phyloP scores from a whole-genome alignment of 2,888 invertebrate species.

The Fragum sueziense region DNA sequence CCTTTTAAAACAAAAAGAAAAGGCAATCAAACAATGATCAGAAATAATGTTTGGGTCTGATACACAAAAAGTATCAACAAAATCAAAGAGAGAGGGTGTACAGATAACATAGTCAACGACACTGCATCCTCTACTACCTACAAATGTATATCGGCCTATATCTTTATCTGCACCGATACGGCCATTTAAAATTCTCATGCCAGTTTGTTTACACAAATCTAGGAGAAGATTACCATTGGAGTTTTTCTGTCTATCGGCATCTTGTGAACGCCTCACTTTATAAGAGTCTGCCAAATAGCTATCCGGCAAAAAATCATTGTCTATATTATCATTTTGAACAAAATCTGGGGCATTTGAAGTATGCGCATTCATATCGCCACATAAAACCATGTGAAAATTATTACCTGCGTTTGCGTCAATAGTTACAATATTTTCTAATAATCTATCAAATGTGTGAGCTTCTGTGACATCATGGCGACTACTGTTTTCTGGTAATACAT shows the following conservation, averaged over 20 bases:
- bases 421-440: background rate
- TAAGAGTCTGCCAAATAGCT: background rate
- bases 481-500: conserved; percentile 19
- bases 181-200: conserved; percentile 22
- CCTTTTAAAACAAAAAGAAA: background rate
- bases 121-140: conserved; percentile 15
- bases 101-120: too few relatives aligned
- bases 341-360: background rate
- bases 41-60: too few relatives aligned
- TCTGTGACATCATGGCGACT: conserved; percentile 16
- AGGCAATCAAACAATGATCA: background rate
- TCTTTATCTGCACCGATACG: conserved; percentile 11
- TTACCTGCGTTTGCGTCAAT: too few relatives aligned
- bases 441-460: conserved; percentile 9
- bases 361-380: too few relatives aligned
- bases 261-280: background rate
- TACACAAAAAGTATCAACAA: background rate
- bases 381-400: too few relatives aligned
- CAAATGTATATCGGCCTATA: background rate
- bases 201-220: conserved; percentile 31
- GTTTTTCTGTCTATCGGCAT: conserved; percentile 1
- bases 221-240: conserved; percentile 1
- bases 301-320: too few relatives aligned
- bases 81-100: background rate
- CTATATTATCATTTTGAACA: conserved; percentile 19